phyloP scores from a whole-genome alignment of 2,888 invertebrate species.

The Suillia variegata region DNA sequence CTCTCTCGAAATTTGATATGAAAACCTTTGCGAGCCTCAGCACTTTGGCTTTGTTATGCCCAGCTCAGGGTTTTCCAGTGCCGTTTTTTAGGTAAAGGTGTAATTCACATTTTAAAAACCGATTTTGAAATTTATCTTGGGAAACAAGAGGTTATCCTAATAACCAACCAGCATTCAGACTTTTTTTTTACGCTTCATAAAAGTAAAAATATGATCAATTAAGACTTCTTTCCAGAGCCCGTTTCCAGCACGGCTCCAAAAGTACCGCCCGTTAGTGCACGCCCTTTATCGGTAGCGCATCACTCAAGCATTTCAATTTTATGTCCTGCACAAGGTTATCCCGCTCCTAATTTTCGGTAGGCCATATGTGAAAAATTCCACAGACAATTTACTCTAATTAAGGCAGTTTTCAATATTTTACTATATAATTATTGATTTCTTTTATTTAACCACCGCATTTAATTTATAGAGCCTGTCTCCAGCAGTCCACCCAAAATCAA shows the following conservation, averaged over 20 bases:
- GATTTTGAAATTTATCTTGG: too few relatives aligned
- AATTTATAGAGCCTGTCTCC: conserved; percentile 64
- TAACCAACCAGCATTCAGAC: conserved; percentile 31
- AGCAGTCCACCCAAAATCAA: conserved; percentile 65
- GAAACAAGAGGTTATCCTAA: too few relatives aligned
- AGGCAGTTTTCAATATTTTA: background rate
- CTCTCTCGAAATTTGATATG: conserved; percentile 60
- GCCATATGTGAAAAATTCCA: conserved; percentile 5
- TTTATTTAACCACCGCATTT: background rate
- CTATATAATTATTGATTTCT: background rate
- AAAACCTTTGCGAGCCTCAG: conserved; percentile 42
- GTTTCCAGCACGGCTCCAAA: conserved; percentile 66
- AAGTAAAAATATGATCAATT: too few relatives aligned
- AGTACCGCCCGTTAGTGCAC: conserved; percentile 62
- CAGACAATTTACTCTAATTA: background rate
- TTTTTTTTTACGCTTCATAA: background rate
- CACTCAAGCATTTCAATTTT: conserved; percentile 68
- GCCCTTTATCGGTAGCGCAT: conserved; percentile 56
- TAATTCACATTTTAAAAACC: too few relatives aligned
- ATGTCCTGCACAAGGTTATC: conserved; percentile 79
- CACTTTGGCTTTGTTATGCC: conserved; percentile 55
- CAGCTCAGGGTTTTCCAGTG: conserved; percentile 66
- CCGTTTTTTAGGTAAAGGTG: conserved; percentile 64
- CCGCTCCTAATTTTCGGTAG: conserved; percentile 75
- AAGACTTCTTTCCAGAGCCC: conserved; percentile 61